Evolutionary conservation across 1,140 invertebrate genomes (phyloP), one percentile per base, ranked within the genome.

Genomic region (Dermatophagoides farinae): DNA sequence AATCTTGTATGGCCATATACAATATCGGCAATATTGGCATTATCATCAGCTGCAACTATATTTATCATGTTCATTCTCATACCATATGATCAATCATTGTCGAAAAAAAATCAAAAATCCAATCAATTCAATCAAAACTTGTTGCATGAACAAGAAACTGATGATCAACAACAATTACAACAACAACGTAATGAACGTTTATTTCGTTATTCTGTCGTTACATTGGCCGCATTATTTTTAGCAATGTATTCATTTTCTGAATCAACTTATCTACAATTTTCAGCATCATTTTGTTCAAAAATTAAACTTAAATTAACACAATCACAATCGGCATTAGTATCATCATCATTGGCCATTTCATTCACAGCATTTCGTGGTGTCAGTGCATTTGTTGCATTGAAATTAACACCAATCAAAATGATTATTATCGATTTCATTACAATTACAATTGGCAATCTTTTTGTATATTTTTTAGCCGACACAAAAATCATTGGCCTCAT

Each of bases 291-390:
- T 52, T 51, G 12, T 18, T 49, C 58, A 14, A 46, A 60, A 50
- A 39, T 44, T 1, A 47, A 52, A 37, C 54, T 57, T 12, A 16
- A 63, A 12, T 9, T 63, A 20, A 44, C 40, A 11, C 39, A 63
- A 62, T 22, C 41, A 43, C 41, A 63, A 18, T 61, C 60, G 6
- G 57, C 62, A 16, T 61, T 38, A 14, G 11, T 63, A n/a, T 20
- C 57, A 11, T 61, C 57, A 20, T 61, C 49, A 40, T 38, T 63
- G 25, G 46, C 57, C 18, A 50, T 52, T 10, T 49, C 57, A 11
- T 63, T 62, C 20, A 61, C 57, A 10, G 49, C 49, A 37, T 41
- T 38, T 38, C 44, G 62, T n/a, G 57, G 46, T 11, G 14, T 61
- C 10, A 50, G 57, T 20, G 46, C 64, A n/a, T 41, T 50, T 10